These are phyloP conservation scores for Tanytarsus gracilentus DNA, from an alignment of 2,888 invertebrate species.

Conservation along the genomic window DNA sequence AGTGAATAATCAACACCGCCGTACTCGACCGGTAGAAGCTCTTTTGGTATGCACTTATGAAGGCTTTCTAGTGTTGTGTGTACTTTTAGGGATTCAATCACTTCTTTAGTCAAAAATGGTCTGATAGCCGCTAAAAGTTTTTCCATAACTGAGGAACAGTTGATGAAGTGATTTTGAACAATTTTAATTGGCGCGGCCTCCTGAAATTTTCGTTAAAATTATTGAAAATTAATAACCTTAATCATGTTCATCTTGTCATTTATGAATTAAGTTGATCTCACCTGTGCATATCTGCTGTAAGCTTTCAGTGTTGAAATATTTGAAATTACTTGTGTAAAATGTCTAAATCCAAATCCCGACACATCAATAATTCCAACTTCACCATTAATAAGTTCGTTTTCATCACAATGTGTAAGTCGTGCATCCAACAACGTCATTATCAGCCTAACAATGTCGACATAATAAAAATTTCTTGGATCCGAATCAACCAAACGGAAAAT, in stretches of 20 bases:
- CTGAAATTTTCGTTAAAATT: too few species aligned
- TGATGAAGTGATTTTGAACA: constrained; percentile 19
- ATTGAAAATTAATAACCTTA: too few species aligned
- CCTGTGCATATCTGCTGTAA: constrained; percentile 7
- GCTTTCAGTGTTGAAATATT: neutral
- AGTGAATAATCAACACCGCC: neutral
- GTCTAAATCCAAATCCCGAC: constrained; percentile 8
- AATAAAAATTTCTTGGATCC: neutral
- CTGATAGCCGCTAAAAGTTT: neutral
- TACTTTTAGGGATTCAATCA: neutral
- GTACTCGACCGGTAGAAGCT: constrained; percentile 11
- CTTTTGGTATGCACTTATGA: neutral
- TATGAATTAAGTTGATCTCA: too few species aligned
- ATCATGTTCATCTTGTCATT: too few species aligned
- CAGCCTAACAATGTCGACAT: neutral
- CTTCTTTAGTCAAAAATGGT: constrained; percentile 15
- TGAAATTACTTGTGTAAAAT: neutral
- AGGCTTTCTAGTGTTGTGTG: neutral
- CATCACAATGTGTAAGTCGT: neutral
- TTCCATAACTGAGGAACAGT: constrained; percentile 9
- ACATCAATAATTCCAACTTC: constrained; percentile 7
- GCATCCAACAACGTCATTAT: neutral
- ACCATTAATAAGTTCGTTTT: constrained; percentile 8
- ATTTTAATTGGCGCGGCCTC: constrained; percentile 22
- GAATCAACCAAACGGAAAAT: neutral